These are phyloP conservation scores for Sebastiscus albofasciatus DNA, from an alignment of 2,797 vertebrate genomes.

Conservation along the genomic window DNA sequence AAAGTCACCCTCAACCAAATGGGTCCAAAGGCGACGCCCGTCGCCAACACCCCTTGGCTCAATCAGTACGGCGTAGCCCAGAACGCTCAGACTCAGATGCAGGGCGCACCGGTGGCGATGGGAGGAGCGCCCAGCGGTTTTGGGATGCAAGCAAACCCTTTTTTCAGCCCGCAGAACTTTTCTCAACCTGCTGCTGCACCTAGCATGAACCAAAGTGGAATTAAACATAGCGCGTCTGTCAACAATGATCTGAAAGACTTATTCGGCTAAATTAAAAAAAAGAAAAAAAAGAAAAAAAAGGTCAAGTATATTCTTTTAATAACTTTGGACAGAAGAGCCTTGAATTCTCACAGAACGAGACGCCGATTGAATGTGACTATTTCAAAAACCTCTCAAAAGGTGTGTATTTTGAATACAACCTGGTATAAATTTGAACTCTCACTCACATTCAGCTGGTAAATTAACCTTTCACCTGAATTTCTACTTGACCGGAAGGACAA, in stretches of 20 bases:
- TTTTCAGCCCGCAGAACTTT: constrained; percentile 97
- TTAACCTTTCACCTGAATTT: constrained; percentile 49
- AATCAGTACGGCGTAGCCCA: constrained; percentile 86
- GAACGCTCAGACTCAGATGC: constrained; percentile 80
- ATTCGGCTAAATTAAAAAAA: constrained; percentile 86
- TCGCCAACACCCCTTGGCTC: constrained; percentile 85
- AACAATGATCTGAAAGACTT: constrained; percentile 98
- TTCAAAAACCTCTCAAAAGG: constrained; percentile 32
- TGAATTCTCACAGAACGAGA: constrained; percentile 46
- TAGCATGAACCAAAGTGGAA: constrained; percentile 80
- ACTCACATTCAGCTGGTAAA: constrained; percentile 42
- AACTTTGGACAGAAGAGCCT: constrained; percentile 28
- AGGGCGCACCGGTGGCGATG: constrained; percentile 76
- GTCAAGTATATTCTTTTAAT: constrained; percentile 44
- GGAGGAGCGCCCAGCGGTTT: constrained; percentile 86
- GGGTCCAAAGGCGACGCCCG: constrained; percentile 81
- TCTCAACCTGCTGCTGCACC: constrained; percentile 81
- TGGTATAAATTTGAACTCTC: constrained; percentile 38
- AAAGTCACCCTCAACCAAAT: constrained; percentile 97
- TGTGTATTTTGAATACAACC: constrained; percentile 55
- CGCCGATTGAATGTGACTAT: constrained; percentile 56
- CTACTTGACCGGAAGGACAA: constrained; percentile 52
- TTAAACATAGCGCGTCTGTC: constrained; percentile 90
- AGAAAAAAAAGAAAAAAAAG: not conserved
- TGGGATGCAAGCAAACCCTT: constrained; percentile 95